Conservation (phyloP, 2,888 invertebrate genomes). For the Scaptomyza reducta region DNA sequence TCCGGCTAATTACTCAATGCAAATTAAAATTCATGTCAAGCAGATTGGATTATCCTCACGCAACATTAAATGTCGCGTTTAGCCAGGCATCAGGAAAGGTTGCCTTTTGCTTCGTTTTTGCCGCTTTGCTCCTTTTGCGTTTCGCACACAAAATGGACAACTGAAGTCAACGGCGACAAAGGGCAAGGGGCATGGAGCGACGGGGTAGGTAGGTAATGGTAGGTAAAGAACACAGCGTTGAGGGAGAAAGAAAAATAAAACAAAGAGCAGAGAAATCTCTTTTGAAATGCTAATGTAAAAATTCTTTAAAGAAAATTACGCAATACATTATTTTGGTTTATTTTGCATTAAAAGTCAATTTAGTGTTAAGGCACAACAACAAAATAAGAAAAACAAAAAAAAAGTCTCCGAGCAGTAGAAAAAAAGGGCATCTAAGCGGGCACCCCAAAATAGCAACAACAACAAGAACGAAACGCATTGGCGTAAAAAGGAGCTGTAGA, state of each 20-base stretch:
- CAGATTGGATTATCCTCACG: constrained; percentile 81
- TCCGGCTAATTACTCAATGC: constrained; percentile 81
- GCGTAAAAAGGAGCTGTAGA: constrained; percentile 61
- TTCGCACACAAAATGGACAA: constrained; percentile 55
- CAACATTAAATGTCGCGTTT: constrained; percentile 79
- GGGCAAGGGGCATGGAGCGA: not conserved
- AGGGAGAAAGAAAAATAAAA: constrained; percentile 26
- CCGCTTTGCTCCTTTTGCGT: constrained; percentile 24
- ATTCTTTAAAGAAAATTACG: constrained; percentile 81
- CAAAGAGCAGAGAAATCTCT: constrained; percentile 67
- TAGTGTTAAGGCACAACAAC: constrained; percentile 72
- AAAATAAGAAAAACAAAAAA: constrained; percentile 16
- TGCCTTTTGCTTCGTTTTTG: constrained; percentile 24
- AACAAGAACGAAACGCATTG: constrained; percentile 20
- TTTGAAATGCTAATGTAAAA: constrained; percentile 81
- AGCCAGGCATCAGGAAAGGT: constrained; percentile 64
- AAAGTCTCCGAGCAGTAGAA: constrained; percentile 36
- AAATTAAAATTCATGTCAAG: constrained; percentile 81
- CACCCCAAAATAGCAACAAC: constrained; percentile 42
- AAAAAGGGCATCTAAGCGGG: constrained; percentile 48
- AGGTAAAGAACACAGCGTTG: constrained; percentile 29
- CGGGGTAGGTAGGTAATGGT: constrained; percentile 6
- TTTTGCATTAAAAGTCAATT: constrained; percentile 81
- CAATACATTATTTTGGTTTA: constrained; percentile 81
- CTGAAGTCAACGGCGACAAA: constrained; percentile 51